Evolutionary conservation across 2,888 invertebrate genomes (phyloP).

Genomic region (Drosophila pseudotalamancana): DNA sequence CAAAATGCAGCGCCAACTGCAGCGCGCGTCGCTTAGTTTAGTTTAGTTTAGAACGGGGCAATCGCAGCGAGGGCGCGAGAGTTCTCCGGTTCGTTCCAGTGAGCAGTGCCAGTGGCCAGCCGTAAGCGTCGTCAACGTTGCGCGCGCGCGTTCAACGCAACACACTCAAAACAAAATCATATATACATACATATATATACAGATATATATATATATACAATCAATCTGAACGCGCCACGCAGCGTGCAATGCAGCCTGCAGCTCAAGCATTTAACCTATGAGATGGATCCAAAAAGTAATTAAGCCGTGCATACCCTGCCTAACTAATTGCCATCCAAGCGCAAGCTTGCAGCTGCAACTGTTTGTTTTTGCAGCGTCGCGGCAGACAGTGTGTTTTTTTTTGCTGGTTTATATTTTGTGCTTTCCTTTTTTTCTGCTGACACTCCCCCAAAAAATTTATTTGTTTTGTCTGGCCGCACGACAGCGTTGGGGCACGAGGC

Average conservation of each 20-base stretch:
- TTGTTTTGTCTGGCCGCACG: constrained; percentile 76
- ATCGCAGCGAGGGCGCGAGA: constrained; percentile 27
- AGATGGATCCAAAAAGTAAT: constrained; percentile 84
- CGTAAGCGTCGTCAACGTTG: constrained; percentile 32
- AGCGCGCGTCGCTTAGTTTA: constrained; percentile 52
- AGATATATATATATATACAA: background rate
- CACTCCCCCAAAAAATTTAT: constrained; percentile 47
- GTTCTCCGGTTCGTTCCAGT: constrained; percentile 57
- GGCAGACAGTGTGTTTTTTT: constrained; percentile 26
- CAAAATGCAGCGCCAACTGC: constrained; percentile 15
- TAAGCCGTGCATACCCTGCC: constrained; percentile 14
- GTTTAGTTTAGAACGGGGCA: constrained; percentile 50
- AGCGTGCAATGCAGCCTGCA: constrained; percentile 66
- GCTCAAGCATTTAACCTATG: constrained; percentile 51
- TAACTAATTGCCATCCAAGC: background rate
- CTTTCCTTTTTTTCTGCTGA: constrained; percentile 29
- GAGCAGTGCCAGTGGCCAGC: constrained; percentile 57
- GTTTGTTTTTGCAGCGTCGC: constrained; percentile 67
- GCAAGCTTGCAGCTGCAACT: constrained; percentile 38
- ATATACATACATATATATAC: background rate
- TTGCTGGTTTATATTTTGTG: constrained; percentile 18
- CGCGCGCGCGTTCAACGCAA: constrained; percentile 32
- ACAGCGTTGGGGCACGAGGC: constrained; percentile 25
- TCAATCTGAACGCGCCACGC: constrained; percentile 27
- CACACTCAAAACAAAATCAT: background rate